Base-by-base conservation (phyloP, 2,113 vertebrate species). In the Rhinopithecus roxellana region DNA sequence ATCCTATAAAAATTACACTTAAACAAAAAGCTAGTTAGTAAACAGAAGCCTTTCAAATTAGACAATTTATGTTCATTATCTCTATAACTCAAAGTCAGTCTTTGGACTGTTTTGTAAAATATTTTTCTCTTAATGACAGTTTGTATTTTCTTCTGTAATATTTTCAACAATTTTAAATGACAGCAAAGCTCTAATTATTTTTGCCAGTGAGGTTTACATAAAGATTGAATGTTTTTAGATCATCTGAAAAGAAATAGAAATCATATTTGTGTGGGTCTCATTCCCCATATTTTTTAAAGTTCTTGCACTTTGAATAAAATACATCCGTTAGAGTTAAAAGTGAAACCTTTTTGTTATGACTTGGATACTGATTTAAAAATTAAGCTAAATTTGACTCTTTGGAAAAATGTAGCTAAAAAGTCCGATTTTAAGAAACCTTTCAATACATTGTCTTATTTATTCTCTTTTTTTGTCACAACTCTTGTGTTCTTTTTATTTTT, bases 1-100 rank as follows among this genome's bases (percentile, higher is more conserved):
- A 97, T 81, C 86, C 90, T 95, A 85, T 81, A 92, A 97, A 98
- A 96, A 93, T 88, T 43, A 77, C 5, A 57, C 38, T 92, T 40
- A 59, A 95, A 96, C 85, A 40, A 45, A 82, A 81, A 97, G 50
- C 35, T 92, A 81, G 43, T 78, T 82, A 43, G 23, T 59, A 95
- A 96, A 88, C 61, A 83, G n/a, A 59, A 69, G 18, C 8, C 48
- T 94, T 95, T 81, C 67, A 67, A 84, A 89, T 17, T 32, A 75
- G n/a, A 1, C 0, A 2, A 5, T 82, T 93, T 32, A 86, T 74
- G 48, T 87, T 94, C 22, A 96, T 97, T 35, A 84, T 95, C 75
- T 79, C 17, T 81, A 17, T 35, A 1, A 93, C 84, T 83, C 72
- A 25, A 72, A 95, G 82, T 43, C 43, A 43, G 8, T 90, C 43